Percentiles rank a stretch among this genome's conserved stretches.
Evolutionary conservation across 2,113 vertebrate species (phyloP).

Genomic region (Sardina pilchardus): DNA sequence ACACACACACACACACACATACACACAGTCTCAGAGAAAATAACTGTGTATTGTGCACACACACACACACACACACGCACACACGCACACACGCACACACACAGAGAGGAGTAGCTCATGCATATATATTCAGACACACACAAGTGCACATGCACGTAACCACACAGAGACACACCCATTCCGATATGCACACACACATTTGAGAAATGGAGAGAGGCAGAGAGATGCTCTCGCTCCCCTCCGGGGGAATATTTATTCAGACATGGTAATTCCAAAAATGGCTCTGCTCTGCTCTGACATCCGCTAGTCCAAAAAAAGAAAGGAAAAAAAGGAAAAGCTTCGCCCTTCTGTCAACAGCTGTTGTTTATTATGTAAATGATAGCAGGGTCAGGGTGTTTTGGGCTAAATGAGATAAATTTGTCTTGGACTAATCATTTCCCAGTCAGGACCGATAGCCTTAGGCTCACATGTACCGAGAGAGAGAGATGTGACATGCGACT

Average conservation of each 20-base stretch:
- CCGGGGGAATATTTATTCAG: conserved; percentile 22
- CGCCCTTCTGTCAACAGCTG: not conserved
- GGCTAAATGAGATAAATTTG: conserved; percentile 41
- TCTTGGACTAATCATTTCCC: conserved; percentile 16
- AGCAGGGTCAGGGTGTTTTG: conserved; percentile 39
- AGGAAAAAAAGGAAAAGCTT: not conserved
- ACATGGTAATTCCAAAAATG: conserved; percentile 20
- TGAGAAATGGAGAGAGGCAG: conserved; percentile 1
- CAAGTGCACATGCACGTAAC: not conserved
- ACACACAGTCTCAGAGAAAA: not conserved
- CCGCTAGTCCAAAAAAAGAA: not conserved
- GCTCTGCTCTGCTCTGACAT: conserved; percentile 11
- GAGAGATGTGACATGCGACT: not conserved
- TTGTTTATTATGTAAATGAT: conserved; percentile 52
- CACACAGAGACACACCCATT: not conserved
- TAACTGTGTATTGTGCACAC: not conserved
- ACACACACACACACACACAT: not conserved
- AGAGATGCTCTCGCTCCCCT: conserved; percentile 32
- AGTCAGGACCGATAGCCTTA: no score
- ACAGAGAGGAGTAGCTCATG: not conserved
- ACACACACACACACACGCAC: conserved; percentile 1
- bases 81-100: not conserved
- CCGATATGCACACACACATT: not conserved
- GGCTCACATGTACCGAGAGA: not conserved
- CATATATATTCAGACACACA: not conserved